phyloP scores from a whole-genome alignment of 2,113 vertebrate genomes.

The Mystacornis crossleyi region DNA sequence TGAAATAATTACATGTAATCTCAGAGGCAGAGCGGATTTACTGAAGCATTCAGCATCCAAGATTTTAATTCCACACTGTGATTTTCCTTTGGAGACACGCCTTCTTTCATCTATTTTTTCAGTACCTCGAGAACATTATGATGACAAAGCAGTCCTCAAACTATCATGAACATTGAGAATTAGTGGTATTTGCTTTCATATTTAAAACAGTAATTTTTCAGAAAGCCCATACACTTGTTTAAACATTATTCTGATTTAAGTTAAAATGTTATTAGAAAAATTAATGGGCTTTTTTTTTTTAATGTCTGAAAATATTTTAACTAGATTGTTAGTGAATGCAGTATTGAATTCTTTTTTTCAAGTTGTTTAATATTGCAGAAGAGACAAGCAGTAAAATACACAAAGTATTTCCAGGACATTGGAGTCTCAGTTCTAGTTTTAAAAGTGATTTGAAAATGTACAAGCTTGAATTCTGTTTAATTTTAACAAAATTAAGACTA shows the following conservation, averaged over 20 bases:
- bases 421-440: background rate
- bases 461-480: background rate
- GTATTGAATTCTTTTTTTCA: background rate
- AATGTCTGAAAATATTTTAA: background rate
- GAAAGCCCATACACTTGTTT: background rate
- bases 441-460: background rate
- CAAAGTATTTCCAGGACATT: background rate
- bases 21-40: background rate
- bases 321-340: background rate
- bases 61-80: background rate
- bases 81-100: background rate
- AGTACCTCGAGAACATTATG: fast-evolving
- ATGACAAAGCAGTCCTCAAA: background rate
- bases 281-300: background rate
- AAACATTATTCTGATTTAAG: background rate
- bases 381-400: background rate
- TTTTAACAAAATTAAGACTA: background rate
- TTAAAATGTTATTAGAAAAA: background rate
- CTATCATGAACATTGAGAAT: background rate
- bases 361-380: background rate
- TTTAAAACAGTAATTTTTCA: background rate
- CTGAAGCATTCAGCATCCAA: background rate
- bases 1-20: background rate
- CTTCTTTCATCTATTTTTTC: background rate
- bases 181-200: background rate